Evolutionary conservation across 2,797 vertebrate species (phyloP), one percentile per base, ranked within the genome.

Genomic region (Peromyscus eremicus): DNA sequence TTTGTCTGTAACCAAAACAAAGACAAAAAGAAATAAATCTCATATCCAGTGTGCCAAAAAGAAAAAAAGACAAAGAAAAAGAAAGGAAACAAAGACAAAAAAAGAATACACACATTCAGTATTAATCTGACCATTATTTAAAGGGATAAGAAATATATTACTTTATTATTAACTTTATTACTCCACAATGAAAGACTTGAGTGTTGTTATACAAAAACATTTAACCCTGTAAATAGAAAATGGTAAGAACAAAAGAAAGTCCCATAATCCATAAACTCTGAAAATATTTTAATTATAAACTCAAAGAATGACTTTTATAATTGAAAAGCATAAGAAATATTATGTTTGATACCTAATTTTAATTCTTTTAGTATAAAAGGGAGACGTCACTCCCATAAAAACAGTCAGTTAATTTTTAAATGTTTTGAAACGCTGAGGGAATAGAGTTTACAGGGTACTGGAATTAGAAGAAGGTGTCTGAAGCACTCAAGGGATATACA

Each of bases 91-190:
- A 83, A 94, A 87, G 37, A 68, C 16, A 70, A 82, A 83, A 75
- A 92, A 32, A 92, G 29, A 92, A 88, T 88, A 77, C 12, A 92
- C 46, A 66, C 6, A 43, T 89, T 88, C 46, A 37, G 82, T 12
- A 23, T 76, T 85, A 57, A 70, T 96, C 7, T 77, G 21, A 27
- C 32, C 5, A 91, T 97, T 92, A 84, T 76, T 79, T 92, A 64
- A 91, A 46, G 27, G 37, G 9, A 7, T 9, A 94, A 95, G 32
- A 91, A 92, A 6, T 86, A 70, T 81, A 91, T 85, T 90, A 70
- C 71, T 75, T 93, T 97, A 92, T 79, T 93, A 91, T 96, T 85
- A 97, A 88, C 27, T 96, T 87, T 75, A 86, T 92, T 92, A 68
- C 79, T 97, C 40, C 25, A 40, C 85, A 91, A 85, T 2, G 16